Percentiles rank a stretch among this genome's conserved stretches.
phyloP scores from a whole-genome alignment of 2,888 invertebrate species.

The Cloeon dipterum region DNA sequence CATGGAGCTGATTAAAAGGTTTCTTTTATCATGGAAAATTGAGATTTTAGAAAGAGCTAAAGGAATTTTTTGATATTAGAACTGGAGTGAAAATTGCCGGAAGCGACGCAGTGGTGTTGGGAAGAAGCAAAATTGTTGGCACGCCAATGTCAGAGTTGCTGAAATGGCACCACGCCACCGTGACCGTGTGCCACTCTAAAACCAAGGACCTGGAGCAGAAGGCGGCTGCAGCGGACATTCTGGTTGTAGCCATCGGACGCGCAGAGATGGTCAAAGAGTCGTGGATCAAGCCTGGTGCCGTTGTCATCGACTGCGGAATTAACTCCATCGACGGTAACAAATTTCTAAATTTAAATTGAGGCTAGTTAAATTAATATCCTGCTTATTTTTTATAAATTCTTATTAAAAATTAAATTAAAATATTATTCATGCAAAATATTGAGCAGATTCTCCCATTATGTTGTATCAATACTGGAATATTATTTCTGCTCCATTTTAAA shows the following conservation, averaged over 20 bases:
- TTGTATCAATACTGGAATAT: too few relatives aligned
- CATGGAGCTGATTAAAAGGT: conserved; percentile 68
- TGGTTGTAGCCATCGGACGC: conserved; percentile 89
- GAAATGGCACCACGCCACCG: conserved; percentile 92
- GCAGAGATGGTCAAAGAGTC: conserved; percentile 75
- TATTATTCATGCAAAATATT: too few relatives aligned
- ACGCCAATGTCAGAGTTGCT: conserved; percentile 84
- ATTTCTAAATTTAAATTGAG: too few relatives aligned
- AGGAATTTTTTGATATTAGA: conserved; percentile 14
- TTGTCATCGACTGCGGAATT: conserved; percentile 98
- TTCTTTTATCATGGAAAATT: too few relatives aligned
- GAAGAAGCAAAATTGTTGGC: conserved; percentile 94
- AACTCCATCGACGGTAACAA: conserved; percentile 61
- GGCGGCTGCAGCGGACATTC: conserved; percentile 68
- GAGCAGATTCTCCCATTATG: too few relatives aligned
- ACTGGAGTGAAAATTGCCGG: conserved; percentile 58
- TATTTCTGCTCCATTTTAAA: too few relatives aligned
- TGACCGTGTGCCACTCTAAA: conserved; percentile 90
- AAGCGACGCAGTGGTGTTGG: conserved; percentile 75
- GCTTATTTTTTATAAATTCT: too few relatives aligned
- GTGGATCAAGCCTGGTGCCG: conserved; percentile 95
- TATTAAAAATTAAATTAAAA: too few relatives aligned
- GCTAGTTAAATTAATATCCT: too few relatives aligned
- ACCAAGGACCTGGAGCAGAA: conserved; percentile 58
- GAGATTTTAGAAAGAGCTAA: conserved; percentile 8